Evolutionary conservation across 2,888 invertebrate species (phyloP), one percentile per base, ranked within the genome.

Genomic region (Emmelina monodactyla): DNA sequence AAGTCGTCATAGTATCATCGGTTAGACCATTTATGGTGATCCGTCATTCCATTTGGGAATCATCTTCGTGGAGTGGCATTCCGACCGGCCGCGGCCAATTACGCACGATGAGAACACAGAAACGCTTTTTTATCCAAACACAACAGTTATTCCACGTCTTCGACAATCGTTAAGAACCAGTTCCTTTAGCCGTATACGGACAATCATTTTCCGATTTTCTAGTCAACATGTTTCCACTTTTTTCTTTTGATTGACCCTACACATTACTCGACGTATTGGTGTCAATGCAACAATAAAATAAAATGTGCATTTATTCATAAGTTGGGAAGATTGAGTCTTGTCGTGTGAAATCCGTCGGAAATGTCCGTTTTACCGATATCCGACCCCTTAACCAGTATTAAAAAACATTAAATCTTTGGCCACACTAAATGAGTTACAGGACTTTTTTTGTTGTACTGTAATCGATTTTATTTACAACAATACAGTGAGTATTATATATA

Each of bases 221-320:
- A 78, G 68, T 59, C 62, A 58, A 53, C 58, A 48, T 47, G 55
- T 62, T 62, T 58, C 61, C 60, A 61, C 55, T 64, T 78, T 72
- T 75, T 73, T 57, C 28, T 14, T 13, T 48, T 47, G 39, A 37
- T 43, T 46, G 49, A 46, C 55, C 58, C 58, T 57, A 55, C 58
- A 46, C 46, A 46, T 45, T 46, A 9, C 46, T 51, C 61, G 65
- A 68, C 61, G 55, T 63, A 68, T 72, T 58, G 69, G 69, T 78
- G 76, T 71, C 75, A 72, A 65, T 66, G 65, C 60, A 67, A 68
- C 65, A 69, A 72, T 75, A 72, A 73, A 71, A 66, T 59, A 58
- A 73, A 71, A 66, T 59, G 59, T 67, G 54, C 49, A 64, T 66
- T 66, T 69, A 66, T 67, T 65, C 58, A 59, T 62, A 57, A 63